phyloP scores from a whole-genome alignment of 2,888 invertebrate species.

The Tetranychus truncatus region DNA sequence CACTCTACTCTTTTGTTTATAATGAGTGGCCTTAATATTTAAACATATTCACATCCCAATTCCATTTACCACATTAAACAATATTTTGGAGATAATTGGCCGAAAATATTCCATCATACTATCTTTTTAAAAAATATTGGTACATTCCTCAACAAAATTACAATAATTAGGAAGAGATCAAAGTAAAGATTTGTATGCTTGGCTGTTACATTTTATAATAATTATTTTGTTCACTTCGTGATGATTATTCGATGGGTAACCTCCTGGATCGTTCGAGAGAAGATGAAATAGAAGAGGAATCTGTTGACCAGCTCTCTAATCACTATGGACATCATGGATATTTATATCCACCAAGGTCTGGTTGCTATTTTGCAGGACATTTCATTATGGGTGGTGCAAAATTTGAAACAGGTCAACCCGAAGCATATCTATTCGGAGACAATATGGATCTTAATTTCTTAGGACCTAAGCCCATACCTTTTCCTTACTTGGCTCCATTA shows the following conservation, averaged over 20 bases:
- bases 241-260: not conserved
- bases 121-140: too few relatives aligned
- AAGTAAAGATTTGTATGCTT: not conserved
- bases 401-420: constrained; percentile 91
- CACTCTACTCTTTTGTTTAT: too few relatives aligned
- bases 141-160: too few relatives aligned
- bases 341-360: constrained; percentile 9
- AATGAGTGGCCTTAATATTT: too few relatives aligned
- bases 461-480: constrained; percentile 78
- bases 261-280: not conserved
- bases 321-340: not conserved
- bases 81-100: too few relatives aligned
- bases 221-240: not conserved
- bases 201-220: not conserved
- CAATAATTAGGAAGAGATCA: too few relatives aligned
- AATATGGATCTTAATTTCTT: constrained; percentile 92
- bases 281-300: not conserved
- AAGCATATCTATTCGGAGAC: constrained; percentile 94
- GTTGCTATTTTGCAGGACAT: constrained; percentile 83
- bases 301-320: not conserved
- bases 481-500: constrained; percentile 88
- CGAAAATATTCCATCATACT: too few relatives aligned
- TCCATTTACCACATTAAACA: too few relatives aligned
- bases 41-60: too few relatives aligned
- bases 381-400: constrained; percentile 98